Percentiles rank a stretch among this genome's conserved stretches.
phyloP scores from a whole-genome alignment of 2,113 vertebrate species.

The Phaetusa simplex region DNA sequence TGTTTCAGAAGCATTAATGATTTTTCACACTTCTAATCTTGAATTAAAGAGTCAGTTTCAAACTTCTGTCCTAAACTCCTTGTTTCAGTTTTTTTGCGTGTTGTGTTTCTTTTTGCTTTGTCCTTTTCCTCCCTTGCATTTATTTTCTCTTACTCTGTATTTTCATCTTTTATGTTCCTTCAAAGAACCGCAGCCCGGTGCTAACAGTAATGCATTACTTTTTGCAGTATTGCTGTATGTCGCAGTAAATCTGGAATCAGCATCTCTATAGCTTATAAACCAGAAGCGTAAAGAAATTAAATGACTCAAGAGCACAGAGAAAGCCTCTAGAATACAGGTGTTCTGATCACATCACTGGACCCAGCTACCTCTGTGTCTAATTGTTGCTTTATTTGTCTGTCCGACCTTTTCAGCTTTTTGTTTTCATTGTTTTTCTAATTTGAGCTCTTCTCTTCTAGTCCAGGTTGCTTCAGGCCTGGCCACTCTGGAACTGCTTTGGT shows the following conservation, averaged over 20 bases:
- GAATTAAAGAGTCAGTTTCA: neutral
- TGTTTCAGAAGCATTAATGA: neutral
- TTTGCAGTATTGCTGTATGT: neutral
- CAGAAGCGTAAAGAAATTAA: neutral
- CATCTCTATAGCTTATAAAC: neutral
- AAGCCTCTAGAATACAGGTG: neutral
- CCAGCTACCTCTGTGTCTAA: neutral
- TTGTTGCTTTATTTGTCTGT: neutral
- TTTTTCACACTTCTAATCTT: neutral
- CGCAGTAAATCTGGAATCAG: neutral
- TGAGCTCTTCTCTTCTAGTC: neutral
- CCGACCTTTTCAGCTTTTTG: neutral
- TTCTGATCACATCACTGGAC: neutral
- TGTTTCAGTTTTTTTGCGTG: neutral
- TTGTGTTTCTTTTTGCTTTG: neutral
- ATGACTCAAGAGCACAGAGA: neutral
- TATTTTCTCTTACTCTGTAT: neutral
- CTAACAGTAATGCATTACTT: neutral
- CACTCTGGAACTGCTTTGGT: neutral
- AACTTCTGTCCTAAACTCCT: neutral
- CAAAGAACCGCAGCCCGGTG: neutral
- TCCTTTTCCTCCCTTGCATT: neutral
- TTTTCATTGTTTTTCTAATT: neutral
- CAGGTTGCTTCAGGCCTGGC: neutral
- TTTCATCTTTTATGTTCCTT: neutral